A percentile compares a stretch with the other conserved stretches of the same genome.
These are phyloP conservation scores for Mionectes olivaceus DNA, from an alignment of 2,797 vertebrate species.

Conservation along the genomic window DNA sequence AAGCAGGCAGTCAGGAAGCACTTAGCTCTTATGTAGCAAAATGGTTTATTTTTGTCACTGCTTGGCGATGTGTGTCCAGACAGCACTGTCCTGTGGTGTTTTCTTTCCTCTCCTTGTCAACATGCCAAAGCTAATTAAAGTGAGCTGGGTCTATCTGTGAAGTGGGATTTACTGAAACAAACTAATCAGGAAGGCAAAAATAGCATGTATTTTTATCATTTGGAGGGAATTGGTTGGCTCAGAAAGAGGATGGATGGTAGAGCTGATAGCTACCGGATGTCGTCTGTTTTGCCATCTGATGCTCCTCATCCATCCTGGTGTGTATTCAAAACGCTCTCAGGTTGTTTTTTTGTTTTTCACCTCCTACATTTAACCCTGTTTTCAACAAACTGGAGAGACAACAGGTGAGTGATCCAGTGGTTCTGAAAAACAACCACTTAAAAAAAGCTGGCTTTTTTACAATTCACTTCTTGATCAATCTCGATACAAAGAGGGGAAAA, in stretches of 20 bases:
- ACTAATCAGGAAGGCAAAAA: conserved; percentile 61
- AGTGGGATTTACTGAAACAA: conserved; percentile 39
- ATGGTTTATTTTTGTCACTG: conserved; percentile 67
- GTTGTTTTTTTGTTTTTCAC: background rate
- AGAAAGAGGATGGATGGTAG: background rate
- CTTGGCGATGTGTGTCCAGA: conserved; percentile 2
- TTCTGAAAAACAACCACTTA: background rate
- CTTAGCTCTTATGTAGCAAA: conserved; percentile 57
- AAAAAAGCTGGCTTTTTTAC: background rate
- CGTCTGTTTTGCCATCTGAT: conserved; percentile 48
- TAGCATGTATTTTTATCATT: conserved; percentile 29
- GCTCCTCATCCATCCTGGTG: background rate
- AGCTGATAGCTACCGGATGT: background rate
- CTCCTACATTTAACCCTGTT: background rate
- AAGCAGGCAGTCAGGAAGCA: conserved; percentile 59
- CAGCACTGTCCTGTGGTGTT: conserved; percentile 41
- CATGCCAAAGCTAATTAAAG: conserved; percentile 50
- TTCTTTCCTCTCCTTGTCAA: conserved; percentile 37
- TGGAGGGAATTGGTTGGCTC: conserved; percentile 23
- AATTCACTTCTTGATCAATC: background rate
- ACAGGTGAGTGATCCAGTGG: background rate
- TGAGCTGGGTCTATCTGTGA: conserved; percentile 37
- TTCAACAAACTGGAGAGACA: background rate
- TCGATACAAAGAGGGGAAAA: fast-evolving
- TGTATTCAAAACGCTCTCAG: background rate